Evolutionary conservation across 2,888 invertebrate genomes (phyloP).

Genomic region (Horisme vitalbata): DNA sequence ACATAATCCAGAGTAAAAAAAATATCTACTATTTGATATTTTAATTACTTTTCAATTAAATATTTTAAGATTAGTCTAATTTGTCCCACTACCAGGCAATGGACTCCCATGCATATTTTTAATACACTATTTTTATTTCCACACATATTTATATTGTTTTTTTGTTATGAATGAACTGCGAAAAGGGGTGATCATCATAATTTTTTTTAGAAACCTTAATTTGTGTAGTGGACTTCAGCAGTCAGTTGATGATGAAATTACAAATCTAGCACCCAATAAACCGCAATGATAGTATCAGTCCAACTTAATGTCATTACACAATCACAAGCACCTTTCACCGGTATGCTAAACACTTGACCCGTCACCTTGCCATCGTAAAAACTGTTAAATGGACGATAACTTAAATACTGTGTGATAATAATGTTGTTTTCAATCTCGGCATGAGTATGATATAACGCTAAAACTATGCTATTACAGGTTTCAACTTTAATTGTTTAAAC

Average conservation of each 20-base stretch:
- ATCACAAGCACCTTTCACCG: slow-evolving; percentile 24
- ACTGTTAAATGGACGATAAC: slow-evolving; percentile 14
- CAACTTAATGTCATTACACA: slow-evolving; percentile 2
- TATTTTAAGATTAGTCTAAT: too few relatives aligned
- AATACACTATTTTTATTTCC: too few relatives aligned
- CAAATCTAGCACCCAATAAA: neutral
- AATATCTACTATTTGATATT: too few relatives aligned
- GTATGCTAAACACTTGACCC: slow-evolving; percentile 23
- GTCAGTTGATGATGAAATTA: neutral
- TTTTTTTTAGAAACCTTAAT: too few relatives aligned
- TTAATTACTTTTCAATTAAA: too few relatives aligned
- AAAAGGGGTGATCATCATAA: too few relatives aligned
- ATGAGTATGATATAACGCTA: neutral
- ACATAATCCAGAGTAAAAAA: too few relatives aligned
- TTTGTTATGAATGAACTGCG: too few relatives aligned
- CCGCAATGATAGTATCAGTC: neutral
- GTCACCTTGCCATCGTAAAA: slow-evolving; percentile 23
- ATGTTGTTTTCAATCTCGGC: slow-evolving; percentile 1
- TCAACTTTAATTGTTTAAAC: neutral
- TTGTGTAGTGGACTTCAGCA: too few relatives aligned
- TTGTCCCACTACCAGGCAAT: too few relatives aligned
- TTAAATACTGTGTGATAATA: slow-evolving; percentile 8
- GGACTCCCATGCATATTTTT: too few relatives aligned
- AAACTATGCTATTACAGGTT: neutral
- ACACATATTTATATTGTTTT: too few relatives aligned